These are phyloP conservation scores for Drosophila borborema DNA, from an alignment of 2,888 invertebrate genomes.

Conservation along the genomic window DNA sequence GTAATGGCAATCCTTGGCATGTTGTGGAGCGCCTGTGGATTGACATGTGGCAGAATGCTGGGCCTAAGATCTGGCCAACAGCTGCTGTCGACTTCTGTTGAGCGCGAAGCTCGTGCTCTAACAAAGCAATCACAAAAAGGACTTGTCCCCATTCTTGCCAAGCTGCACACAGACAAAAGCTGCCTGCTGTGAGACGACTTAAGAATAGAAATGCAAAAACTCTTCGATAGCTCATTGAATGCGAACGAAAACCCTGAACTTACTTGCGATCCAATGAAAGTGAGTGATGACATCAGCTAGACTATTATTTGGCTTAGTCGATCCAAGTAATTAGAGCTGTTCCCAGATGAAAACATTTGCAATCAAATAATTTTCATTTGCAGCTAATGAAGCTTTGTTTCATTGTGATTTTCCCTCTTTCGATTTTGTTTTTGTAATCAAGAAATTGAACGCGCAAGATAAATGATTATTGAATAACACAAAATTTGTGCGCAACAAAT, in stretches of 20 bases:
- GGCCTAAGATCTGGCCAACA: conserved; percentile 40
- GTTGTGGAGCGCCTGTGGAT: conserved; percentile 57
- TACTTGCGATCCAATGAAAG: neutral
- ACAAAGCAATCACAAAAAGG: conserved; percentile 26
- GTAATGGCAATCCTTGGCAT: conserved; percentile 26
- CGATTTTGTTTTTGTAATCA: conserved; percentile 41
- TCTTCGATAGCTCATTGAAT: conserved; percentile 1
- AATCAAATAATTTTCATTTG: conserved; percentile 10
- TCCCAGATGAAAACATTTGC: neutral
- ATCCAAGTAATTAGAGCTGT: neutral
- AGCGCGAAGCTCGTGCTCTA: conserved; percentile 38
- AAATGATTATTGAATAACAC: conserved; percentile 69
- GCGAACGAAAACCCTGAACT: conserved; percentile 4
- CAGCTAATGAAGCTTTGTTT: conserved; percentile 49
- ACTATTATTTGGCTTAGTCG: neutral
- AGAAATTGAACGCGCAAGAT: conserved; percentile 59
- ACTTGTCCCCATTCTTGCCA: conserved; percentile 7
- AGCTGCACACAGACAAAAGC: conserved; percentile 38
- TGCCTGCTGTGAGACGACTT: conserved; percentile 39
- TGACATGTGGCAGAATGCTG: conserved; percentile 57
- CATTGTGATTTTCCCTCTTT: conserved; percentile 46
- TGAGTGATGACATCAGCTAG: conserved; percentile 9
- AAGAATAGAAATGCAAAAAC: neutral
- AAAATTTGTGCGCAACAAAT: conserved; percentile 73
- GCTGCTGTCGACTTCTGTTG: conserved; percentile 38